These are phyloP conservation scores for Charadrius vociferus DNA, from an alignment of 2,113 vertebrate species.

Conservation along the genomic window DNA sequence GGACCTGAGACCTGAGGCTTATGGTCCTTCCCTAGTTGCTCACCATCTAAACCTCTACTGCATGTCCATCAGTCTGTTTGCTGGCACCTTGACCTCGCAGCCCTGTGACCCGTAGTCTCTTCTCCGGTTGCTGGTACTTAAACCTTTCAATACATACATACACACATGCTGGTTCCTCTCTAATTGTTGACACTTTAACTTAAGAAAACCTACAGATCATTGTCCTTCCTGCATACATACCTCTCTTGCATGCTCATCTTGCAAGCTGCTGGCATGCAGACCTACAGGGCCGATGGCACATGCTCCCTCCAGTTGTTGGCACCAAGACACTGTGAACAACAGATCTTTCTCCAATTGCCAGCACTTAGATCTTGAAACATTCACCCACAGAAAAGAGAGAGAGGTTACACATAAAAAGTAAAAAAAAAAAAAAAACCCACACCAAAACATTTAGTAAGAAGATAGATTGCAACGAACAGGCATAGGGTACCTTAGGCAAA, in stretches of 20 bases:
- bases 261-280: not conserved
- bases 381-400: not conserved
- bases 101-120: not conserved
- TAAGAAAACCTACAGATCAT: not conserved
- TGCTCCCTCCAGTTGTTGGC: not conserved
- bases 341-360: not conserved
- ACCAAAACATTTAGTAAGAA: not conserved
- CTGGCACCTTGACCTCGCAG: not conserved
- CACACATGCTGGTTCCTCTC: accelerated
- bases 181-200: not conserved
- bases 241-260: not conserved
- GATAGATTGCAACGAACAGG: not conserved
- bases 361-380: not conserved
- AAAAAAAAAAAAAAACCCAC: accelerated
- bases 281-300: not conserved
- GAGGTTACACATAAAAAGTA: not conserved
- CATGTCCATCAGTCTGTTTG: not conserved
- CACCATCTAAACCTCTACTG: not conserved
- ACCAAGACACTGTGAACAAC: not conserved
- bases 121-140: not conserved
- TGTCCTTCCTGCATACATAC: not conserved
- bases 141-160: not conserved
- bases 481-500: not conserved
- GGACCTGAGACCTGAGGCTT: not conserved
- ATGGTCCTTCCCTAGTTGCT: not conserved